Base-by-base conservation (phyloP, 2,797 vertebrate species). In the Melanotaenia nigrans region DNA sequence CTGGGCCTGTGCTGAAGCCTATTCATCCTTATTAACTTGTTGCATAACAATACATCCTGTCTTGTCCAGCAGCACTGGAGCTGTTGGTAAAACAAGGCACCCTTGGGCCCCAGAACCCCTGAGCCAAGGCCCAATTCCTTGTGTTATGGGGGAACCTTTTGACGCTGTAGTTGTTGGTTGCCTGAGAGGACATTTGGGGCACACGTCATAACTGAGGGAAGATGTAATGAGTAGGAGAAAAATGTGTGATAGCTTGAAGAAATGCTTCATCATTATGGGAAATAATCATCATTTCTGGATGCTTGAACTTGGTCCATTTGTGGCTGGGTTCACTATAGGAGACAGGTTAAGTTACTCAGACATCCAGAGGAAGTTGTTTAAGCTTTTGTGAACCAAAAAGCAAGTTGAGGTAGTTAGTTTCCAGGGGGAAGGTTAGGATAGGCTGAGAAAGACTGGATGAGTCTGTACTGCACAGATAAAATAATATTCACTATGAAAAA, bases 31-130 rank as follows among this genome's bases (percentile, higher is more conserved):
- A 40, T 82, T 86, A 90, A 91, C 92, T 73, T 89, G 91, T 94
- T 92, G 89, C 87, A 89, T 94, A 93, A 94, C 90, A 93, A 93
- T 88, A 76, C 61, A 6, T 71, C 73, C 83, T 71, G 87, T 74
- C 85, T 87, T 91, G 90, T 87, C 81, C 83, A 60, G 56, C 60
- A 80, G 86, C 55, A 77, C 74, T 60, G 65, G 77, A 85, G 80
- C 81, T 91, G 88, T 90, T 93, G 90, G 91, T 92, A 92, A 91
- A 94, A 93, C 91, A 93, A 86, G 84, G 83, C 66, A 81, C 81
- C 87, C 86, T 81, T 59, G 65, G 89, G 87, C 86, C 91, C 83
- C 73, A 79, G 68, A 76, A 55, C 63, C 77, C 38, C 28, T 33
- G 53, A 81, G 67, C 76, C 63, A 73, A 69, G 73, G 71, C 75